These are phyloP conservation scores for Penaeus monodon DNA, from an alignment of 2,888 invertebrate genomes.

Conservation along the genomic window DNA sequence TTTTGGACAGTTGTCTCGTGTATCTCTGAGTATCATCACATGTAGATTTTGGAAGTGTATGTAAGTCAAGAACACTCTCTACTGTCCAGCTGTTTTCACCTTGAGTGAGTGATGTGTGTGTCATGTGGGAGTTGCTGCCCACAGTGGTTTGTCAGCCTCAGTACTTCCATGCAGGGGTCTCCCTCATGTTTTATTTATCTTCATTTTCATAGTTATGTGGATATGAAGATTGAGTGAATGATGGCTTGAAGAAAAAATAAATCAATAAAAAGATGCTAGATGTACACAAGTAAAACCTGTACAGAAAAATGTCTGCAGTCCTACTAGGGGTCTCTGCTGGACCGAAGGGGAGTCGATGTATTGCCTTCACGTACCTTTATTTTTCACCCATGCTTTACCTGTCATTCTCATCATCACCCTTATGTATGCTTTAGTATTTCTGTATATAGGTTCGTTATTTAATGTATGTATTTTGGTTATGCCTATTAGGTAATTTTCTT, in stretches of 20 bases:
- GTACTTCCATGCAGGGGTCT: conserved; percentile 3
- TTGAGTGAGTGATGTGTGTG: conserved; percentile 19
- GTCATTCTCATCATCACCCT: conserved; percentile 27
- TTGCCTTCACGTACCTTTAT: too few species aligned
- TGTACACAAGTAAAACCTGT: too few species aligned
- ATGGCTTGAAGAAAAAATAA: too few species aligned
- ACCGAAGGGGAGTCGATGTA: too few species aligned
- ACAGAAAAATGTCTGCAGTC: too few species aligned
- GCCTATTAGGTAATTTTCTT: conserved; percentile 3
- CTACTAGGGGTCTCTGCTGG: too few species aligned
- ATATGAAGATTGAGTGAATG: too few species aligned
- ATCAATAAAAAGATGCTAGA: too few species aligned
- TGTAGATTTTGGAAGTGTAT: conserved; percentile 26
- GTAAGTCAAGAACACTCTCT: conserved; percentile 20
- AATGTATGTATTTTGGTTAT: conserved; percentile 29
- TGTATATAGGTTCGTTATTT: conserved; percentile 47
- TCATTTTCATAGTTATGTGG: conserved; percentile 4
- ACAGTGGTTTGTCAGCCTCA: conserved; percentile 2
- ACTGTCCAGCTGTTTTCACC: conserved; percentile 20
- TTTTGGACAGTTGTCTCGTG: conserved; percentile 12
- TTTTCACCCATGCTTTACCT: too few species aligned
- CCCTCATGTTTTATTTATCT: conserved; percentile 6
- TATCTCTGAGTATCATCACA: conserved; percentile 23
- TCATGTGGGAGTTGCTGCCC: background rate
- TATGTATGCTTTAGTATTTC: conserved; percentile 32